Evolutionary conservation across 2,888 invertebrate species (phyloP).

Genomic region (Argyra leucocephala): DNA sequence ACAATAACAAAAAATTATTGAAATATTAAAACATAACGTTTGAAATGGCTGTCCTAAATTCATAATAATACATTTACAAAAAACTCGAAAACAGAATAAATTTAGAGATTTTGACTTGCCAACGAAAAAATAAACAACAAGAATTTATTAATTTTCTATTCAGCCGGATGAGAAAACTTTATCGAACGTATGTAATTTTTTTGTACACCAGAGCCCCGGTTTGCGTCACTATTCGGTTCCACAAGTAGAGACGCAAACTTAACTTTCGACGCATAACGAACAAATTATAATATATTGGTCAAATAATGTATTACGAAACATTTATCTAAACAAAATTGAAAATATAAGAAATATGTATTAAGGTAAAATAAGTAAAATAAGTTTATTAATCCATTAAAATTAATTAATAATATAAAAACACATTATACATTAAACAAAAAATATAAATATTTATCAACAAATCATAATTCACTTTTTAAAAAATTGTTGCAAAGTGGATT

Average conservation of each 20-base stretch:
- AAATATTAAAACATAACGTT: too few species aligned
- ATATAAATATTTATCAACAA: not conserved
- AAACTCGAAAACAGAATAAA: too few species aligned
- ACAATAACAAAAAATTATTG: too few species aligned
- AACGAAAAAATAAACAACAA: too few species aligned
- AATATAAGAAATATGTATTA: not conserved
- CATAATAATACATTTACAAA: too few species aligned
- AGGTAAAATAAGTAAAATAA: not conserved
- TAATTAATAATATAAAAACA: constrained; percentile 5
- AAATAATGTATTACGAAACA: not conserved
- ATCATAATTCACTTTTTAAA: constrained; percentile 7
- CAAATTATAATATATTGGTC: constrained; percentile 7
- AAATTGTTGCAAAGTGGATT: not conserved
- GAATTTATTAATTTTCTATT: too few species aligned
- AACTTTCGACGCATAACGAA: constrained; percentile 12
- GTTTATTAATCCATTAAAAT: not conserved
- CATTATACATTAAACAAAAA: not conserved
- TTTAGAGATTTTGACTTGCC: too few species aligned
- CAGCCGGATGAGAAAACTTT: too few species aligned
- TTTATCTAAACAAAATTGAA: not conserved
- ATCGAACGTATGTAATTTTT: too few species aligned
- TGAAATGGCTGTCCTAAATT: too few species aligned
- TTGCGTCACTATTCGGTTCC: constrained; percentile 11
- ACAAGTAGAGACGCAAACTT: constrained; percentile 12
- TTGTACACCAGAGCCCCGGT: constrained; percentile 9